Evolutionary conservation across 2,797 vertebrate genomes (phyloP), one percentile per base, ranked within the genome.

Genomic region (Anisognathus igniventris): DNA sequence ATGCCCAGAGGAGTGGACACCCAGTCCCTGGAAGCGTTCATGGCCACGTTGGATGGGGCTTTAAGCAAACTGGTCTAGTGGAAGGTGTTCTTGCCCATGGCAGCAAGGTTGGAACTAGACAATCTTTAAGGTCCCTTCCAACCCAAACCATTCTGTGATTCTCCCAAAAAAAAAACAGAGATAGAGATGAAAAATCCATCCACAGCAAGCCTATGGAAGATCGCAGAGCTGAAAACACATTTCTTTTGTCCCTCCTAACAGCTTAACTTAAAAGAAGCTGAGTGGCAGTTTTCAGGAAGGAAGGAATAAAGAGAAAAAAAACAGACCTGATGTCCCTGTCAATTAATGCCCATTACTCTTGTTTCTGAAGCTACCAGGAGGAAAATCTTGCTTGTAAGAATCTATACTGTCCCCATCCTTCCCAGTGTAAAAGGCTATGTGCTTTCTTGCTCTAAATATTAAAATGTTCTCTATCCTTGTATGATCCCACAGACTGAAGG

Each of bases 381-480:
- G 54, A 94, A 92, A 82, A 48, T 53, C 3, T 40, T 90, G n/a
- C 58, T 88, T 78, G 14, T 35, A 54, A 91, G 27, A 68, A 72
- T 33, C 37, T 77, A 48, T 5, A 65, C 13, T 44, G 13, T 50
- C 92, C 86, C 61, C 31, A 76, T 66, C 42, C 58, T 88, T 88
- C 20, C 54, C 81, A 78, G 21, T 53, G 47, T 90, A 92, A 76
- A 68, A 87, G 42, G 42, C 48, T 66, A 37, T 21, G 9, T 50
- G 35, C 10, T 74, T 94, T 61, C 67, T 93, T 61, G 58, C 30
- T 92, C 85, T 82, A 58, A 73, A 83, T 44, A 80, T 16, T 23
- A 79, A 92, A 92, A 61, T 14, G 10, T 71, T 82, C 58, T 88
- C 65, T 81, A 28, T 71, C 48, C 72, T 94, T 19, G 5, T 88